Base-by-base conservation (phyloP, 2,113 vertebrate species). In the Synchiropus splendidus region DNA sequence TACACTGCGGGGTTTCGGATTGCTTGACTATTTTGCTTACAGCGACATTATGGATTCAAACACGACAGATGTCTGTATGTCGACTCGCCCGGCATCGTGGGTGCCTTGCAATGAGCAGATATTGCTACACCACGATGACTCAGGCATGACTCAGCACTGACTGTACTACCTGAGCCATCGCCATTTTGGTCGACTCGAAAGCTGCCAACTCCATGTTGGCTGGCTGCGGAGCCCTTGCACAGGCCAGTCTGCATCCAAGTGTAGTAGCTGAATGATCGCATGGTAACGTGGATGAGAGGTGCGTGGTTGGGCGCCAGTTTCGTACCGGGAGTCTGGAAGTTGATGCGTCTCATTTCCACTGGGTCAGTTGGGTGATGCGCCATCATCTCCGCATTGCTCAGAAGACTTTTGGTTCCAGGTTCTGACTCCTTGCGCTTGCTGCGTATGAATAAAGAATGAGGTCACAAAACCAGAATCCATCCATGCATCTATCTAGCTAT, bases 361-460 rank as follows among this genome's bases (percentile, higher is more conserved):
- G 95, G 95, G 75, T 99, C 95, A 13, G 94, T 97, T 1, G 93
- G 91, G 78, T 97, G 92, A 69, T 97, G 92, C 1, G 94, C 89
- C 48, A 92, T 77, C 42, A 94, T 92, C 48, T 98, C 95, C 0
- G 90, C 90, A 0, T 97, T 97, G 80, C 90, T 91, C 67, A 97
- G 70, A 16, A 97, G 87, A 60, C 94, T 97, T 67, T 97, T 98
- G 43, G 91, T 96, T 42, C 92, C 86, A 0, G 94, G 92, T 67
- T 97, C 95, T 0, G 92, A 93, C 58, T 97, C 92, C 59, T 98
- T 97, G 50, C 93, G 83, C 79, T 99, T 97, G 68, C 93, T 98
- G 61, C 58, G 68, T 27, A 27, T 27, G 21, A 27, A 27, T 27
- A 8, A 27, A 27, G 21, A 27, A 77, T 4, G 31, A 35, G 17